Conservation (phyloP, 2,113 vertebrate genomes). For the Elephas maximus region DNA sequence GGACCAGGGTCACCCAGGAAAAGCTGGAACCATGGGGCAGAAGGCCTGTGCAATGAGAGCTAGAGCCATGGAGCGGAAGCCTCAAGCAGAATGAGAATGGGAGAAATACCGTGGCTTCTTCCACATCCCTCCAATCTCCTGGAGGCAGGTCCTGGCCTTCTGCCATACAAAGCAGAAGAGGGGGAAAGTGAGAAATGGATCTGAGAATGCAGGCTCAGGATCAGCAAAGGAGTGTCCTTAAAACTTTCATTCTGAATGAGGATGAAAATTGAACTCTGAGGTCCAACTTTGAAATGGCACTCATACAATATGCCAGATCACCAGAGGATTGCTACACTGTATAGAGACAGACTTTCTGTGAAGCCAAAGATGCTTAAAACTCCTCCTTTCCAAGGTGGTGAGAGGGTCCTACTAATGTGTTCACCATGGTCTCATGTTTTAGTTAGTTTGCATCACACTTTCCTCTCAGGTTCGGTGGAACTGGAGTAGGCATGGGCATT, state of each 20-base stretch:
- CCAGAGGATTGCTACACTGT: not conserved
- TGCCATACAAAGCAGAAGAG: not conserved
- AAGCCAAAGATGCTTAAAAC: not conserved
- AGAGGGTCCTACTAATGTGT: not conserved
- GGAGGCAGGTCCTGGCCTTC: not conserved
- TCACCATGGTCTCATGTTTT: not conserved
- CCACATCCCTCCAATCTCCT: not conserved
- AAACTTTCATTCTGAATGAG: not conserved
- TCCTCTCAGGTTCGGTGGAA: not conserved
- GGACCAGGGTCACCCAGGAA: not conserved
- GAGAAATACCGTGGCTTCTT: not conserved
- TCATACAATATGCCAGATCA: not conserved
- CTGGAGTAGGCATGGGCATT: no score
- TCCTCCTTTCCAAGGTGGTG: not conserved
- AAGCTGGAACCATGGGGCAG: not conserved
- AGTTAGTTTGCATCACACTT: not conserved
- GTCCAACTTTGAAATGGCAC: not conserved
- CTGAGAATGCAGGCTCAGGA: not conserved
- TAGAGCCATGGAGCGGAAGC: not conserved
- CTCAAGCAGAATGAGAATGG: not conserved
- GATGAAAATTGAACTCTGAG: not conserved
- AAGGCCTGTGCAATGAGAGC: not conserved
- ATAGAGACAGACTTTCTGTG: not conserved
- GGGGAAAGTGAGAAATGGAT: not conserved
- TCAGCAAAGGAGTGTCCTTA: not conserved